These are phyloP conservation scores for Drosophila infuscata DNA, from an alignment of 2,888 invertebrate species.

Conservation along the genomic window DNA sequence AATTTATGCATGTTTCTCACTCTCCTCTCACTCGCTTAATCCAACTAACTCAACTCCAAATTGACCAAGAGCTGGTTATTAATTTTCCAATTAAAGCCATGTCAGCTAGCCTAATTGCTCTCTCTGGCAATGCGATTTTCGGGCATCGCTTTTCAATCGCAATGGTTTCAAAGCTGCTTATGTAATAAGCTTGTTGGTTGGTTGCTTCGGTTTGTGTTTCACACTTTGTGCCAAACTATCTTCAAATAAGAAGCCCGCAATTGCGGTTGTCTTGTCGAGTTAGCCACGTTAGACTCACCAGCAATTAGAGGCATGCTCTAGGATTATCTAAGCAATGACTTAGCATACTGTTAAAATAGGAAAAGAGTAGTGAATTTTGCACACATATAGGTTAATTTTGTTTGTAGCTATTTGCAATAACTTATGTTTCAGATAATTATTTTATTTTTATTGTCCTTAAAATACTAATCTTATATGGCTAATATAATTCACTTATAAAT, in stretches of 20 bases:
- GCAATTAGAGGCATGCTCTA: neutral
- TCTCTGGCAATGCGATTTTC: conserved; percentile 31
- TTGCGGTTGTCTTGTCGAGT: neutral
- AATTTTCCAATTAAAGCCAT: conserved; percentile 68
- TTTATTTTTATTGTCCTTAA: too few relatives aligned
- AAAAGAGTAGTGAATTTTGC: too few relatives aligned
- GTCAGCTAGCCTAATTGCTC: conserved; percentile 55
- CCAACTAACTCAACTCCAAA: neutral
- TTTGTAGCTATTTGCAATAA: too few relatives aligned
- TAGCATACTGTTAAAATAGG: too few relatives aligned
- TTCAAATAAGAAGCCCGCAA: neutral
- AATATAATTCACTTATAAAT: neutral
- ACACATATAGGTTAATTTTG: neutral
- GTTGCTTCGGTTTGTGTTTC: neutral
- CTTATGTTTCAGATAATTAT: too few relatives aligned
- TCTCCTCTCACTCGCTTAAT: neutral
- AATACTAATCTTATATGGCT: neutral
- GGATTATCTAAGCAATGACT: neutral
- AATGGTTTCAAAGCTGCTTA: conserved; percentile 27
- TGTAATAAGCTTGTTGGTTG: conserved; percentile 1
- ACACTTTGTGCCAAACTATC: neutral
- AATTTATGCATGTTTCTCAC: conserved; percentile 53
- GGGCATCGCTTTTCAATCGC: conserved; percentile 6
- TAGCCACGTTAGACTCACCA: neutral
- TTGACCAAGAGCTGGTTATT: conserved; percentile 43